These are phyloP conservation scores for Empis livida DNA, from an alignment of 2,888 invertebrate species.

Conservation along the genomic window DNA sequence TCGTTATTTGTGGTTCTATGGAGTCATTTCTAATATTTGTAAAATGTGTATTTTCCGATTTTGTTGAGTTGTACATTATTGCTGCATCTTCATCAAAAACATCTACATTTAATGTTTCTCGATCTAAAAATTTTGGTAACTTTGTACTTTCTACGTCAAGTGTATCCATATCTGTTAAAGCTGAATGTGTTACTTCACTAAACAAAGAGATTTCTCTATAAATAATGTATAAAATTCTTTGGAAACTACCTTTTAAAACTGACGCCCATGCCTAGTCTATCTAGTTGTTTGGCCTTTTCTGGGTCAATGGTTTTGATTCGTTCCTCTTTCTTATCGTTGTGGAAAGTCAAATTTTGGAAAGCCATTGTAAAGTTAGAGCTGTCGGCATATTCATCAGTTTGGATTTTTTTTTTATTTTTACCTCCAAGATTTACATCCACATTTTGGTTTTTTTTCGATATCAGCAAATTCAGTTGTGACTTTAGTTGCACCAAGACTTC, in stretches of 20 bases:
- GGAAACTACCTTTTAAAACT: conserved; percentile 22
- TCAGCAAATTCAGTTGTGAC: conserved; percentile 92
- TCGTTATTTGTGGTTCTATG: too few species aligned
- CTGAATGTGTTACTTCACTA: too few species aligned
- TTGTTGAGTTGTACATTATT: conserved; percentile 46
- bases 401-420: conserved; percentile 86
- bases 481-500: conserved; percentile 86
- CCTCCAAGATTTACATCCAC: too few species aligned
- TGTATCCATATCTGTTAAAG: too few species aligned
- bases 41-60: conserved; percentile 49
- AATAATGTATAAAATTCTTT: too few species aligned
- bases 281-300: conserved; percentile 73
- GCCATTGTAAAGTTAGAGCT: conserved; percentile 37
- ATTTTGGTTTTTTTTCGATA: too few species aligned
- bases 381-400: too few species aligned
- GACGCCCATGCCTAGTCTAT: conserved; percentile 89
- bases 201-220: too few species aligned
- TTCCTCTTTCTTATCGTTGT: conserved; percentile 58
- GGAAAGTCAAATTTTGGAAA: conserved; percentile 61
- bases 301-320: conserved; percentile 61
- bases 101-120: conserved; percentile 70
- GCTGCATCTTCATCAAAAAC: conserved; percentile 49
- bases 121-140: background rate
- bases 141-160: background rate
- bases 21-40: conserved; percentile 19